Percentiles rank a stretch among this genome's conserved stretches.
Evolutionary conservation across 64 coral and sea anemone species (phyloP).

Genomic region (Montipora cactus): DNA sequence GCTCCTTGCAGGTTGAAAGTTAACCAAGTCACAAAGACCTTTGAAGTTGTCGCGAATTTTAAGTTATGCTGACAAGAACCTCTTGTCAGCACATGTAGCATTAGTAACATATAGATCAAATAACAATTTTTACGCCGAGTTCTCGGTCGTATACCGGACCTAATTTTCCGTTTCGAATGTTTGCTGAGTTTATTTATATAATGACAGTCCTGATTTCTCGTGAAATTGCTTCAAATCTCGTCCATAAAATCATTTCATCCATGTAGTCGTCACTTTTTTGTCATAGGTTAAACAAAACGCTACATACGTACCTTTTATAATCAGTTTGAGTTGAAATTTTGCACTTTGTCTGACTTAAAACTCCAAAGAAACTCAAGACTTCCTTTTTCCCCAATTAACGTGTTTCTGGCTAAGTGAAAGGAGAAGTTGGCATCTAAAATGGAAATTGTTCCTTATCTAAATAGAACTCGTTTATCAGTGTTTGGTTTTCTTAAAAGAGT

Average conservation of each 20-base stretch:
- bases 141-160: constrained; percentile 24
- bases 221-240: not conserved
- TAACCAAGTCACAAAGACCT: constrained; percentile 19
- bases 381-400: not conserved
- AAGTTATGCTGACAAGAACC: not conserved
- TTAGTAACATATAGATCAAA: not conserved
- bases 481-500: constrained; percentile 20
- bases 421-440: constrained; percentile 15
- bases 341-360: not conserved
- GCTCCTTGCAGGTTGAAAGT: not conserved
- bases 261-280: not conserved
- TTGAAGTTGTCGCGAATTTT: constrained; percentile 1
- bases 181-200: not conserved
- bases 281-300: not conserved
- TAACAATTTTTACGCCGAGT: not conserved
- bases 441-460: constrained; percentile 22
- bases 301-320: not conserved
- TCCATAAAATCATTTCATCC: not conserved
- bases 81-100: not conserved
- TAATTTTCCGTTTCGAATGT: constrained; percentile 43
- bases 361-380: not conserved
- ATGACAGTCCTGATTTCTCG: constrained; percentile 27
- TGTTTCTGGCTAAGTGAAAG: not conserved
- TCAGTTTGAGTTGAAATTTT: too few relatives aligned
- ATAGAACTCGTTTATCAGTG: constrained; percentile 44